Conservation (phyloP, 2,797 vertebrate genomes). For the Poliocrania exsul region DNA sequence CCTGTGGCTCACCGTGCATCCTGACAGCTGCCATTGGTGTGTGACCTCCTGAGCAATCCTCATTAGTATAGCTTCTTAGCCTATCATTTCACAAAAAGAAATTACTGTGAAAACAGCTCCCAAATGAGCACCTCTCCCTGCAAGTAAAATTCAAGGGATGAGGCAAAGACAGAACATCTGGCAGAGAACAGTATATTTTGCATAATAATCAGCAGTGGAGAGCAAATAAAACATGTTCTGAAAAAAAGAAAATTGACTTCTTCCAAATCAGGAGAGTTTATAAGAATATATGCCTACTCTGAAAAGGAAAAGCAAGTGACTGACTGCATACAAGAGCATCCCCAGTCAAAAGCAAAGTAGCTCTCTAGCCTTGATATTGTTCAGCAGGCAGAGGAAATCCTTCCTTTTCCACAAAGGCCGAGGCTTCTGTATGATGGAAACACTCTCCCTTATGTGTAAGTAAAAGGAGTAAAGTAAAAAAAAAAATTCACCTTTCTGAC, state of each 20-base stretch:
- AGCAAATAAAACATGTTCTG: background rate
- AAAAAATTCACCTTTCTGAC: background rate
- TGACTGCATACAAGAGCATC: background rate
- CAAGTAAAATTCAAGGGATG: background rate
- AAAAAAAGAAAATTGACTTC: conserved; percentile 10
- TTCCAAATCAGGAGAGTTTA: background rate
- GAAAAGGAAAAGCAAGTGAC: background rate
- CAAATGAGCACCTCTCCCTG: background rate
- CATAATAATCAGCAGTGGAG: background rate
- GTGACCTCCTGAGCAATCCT: background rate
- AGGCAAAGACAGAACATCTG: background rate
- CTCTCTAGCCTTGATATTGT: background rate
- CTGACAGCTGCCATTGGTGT: background rate
- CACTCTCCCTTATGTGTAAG: background rate
- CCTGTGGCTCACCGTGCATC: background rate
- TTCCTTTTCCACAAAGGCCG: background rate
- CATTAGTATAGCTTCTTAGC: background rate
- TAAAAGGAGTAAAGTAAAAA: background rate
- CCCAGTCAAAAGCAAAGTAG: background rate
- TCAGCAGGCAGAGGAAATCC: background rate
- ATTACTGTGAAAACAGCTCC: background rate
- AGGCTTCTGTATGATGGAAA: background rate
- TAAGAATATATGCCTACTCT: background rate
- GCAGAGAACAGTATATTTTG: background rate
- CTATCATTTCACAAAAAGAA: background rate